Evolutionary conservation across 2,888 invertebrate genomes (phyloP).

Genomic region (Oithona nana): DNA sequence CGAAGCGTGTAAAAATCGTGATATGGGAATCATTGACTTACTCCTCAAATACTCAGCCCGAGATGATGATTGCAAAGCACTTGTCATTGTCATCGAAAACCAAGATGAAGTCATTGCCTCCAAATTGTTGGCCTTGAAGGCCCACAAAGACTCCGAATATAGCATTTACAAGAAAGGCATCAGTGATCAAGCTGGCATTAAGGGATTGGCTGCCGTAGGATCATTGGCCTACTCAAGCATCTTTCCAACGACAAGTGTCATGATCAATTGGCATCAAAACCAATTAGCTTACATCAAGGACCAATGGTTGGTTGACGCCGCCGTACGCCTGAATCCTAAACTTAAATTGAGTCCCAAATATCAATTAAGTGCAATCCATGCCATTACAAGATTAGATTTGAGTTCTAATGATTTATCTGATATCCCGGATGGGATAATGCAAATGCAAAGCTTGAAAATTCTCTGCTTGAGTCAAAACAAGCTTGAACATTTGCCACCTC

Average conservation of each 20-base stretch:
- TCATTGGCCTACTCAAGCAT: constrained; percentile 37
- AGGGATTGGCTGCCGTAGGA: constrained; percentile 29
- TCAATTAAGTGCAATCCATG: constrained; percentile 53
- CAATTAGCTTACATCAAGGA: constrained; percentile 39
- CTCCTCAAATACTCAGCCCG: constrained; percentile 59
- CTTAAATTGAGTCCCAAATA: constrained; percentile 47
- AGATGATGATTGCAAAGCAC: constrained; percentile 66
- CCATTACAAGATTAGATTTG: constrained; percentile 79
- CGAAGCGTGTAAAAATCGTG: constrained; percentile 47
- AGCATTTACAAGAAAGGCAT: constrained; percentile 75
- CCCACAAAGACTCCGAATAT: constrained; percentile 74
- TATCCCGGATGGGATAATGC: constrained; percentile 63
- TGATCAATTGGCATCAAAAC: constrained; percentile 69
- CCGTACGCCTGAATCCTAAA: constrained; percentile 62
- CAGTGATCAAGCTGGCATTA: constrained; percentile 34
- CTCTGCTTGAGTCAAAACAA: constrained; percentile 77
- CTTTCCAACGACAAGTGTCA: constrained; percentile 59
- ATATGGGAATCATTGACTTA: constrained; percentile 50
- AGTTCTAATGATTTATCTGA: constrained; percentile 65
- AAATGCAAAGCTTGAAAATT: constrained; percentile 56
- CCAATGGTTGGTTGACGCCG: constrained; percentile 66
- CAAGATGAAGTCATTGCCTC: constrained; percentile 55
- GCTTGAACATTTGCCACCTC: constrained; percentile 48
- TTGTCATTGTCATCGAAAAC: constrained; percentile 50
- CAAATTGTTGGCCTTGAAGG: constrained; percentile 66